These are phyloP conservation scores for Acanthaster planci DNA, from an alignment of 35 echinoderm and acorn worm species.

Conservation along the genomic window DNA sequence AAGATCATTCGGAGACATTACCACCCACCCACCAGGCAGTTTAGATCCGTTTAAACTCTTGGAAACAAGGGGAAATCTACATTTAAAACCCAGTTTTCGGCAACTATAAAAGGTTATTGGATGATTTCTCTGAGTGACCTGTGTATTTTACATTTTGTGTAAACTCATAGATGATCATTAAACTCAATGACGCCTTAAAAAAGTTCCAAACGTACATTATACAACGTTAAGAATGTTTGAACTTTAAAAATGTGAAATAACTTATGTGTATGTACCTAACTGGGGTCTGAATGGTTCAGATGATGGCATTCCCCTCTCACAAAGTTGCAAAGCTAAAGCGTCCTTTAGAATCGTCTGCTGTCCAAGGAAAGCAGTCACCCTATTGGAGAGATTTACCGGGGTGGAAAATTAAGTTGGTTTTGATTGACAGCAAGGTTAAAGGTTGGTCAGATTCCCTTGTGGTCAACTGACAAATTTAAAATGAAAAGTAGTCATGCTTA, in stretches of 20 bases:
- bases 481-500: no score
- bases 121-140: no score
- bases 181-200: no score
- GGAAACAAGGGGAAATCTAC: no score
- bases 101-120: no score
- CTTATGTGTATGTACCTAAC: slow-evolving; percentile 39
- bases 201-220: neutral
- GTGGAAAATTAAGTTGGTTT: neutral
- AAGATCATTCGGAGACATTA: no score
- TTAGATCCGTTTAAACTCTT: no score
- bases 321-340: slow-evolving; percentile 50
- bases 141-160: neutral
- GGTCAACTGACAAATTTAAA: no score
- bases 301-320: slow-evolving; percentile 53
- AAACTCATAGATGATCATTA: neutral
- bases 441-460: no score
- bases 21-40: no score
- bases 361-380: slow-evolving; percentile 47
- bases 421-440: no score
- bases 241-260: neutral
- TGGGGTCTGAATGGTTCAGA: slow-evolving; percentile 46
- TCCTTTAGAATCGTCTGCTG: slow-evolving; percentile 64
- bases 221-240: neutral
- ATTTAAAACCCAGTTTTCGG: no score
- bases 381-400: slow-evolving; percentile 5